phyloP scores from a whole-genome alignment of 1,140 invertebrate genomes.

The Lycorma delicatula region DNA sequence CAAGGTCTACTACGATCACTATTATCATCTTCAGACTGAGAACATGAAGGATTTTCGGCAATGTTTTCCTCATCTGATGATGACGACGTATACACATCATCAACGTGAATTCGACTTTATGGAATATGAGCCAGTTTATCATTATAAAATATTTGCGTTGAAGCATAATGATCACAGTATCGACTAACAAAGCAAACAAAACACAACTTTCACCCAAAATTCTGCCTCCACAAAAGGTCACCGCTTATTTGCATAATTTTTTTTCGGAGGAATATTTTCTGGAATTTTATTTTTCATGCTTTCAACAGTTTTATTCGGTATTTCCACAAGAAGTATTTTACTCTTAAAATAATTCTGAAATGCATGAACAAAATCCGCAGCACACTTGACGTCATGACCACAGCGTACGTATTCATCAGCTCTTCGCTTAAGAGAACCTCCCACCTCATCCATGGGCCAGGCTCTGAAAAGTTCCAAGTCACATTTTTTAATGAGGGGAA shows the following conservation, averaged over 20 bases:
- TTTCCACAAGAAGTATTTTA: background rate
- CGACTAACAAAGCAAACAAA: too few relatives aligned
- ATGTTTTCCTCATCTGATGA: background rate
- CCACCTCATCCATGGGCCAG: constrained; percentile 1
- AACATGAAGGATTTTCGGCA: background rate
- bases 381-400: background rate
- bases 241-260: background rate
- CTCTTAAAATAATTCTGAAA: background rate
- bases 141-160: background rate
- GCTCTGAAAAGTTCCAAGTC: background rate
- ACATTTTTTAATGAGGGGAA: background rate
- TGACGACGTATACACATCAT: constrained; percentile 1
- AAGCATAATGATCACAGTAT: background rate
- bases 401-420: background rate
- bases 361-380: background rate
- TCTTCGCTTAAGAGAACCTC: background rate
- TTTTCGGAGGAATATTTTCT: background rate
- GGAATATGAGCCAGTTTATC: background rate
- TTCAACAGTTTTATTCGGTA: background rate
- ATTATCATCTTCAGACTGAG: background rate
- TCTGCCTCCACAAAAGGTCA: background rate
- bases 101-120: background rate
- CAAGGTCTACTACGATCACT: background rate
- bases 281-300: background rate
- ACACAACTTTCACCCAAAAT: background rate